Base-by-base conservation (phyloP, 2,888 invertebrate genomes). In the Thecophora atra region DNA sequence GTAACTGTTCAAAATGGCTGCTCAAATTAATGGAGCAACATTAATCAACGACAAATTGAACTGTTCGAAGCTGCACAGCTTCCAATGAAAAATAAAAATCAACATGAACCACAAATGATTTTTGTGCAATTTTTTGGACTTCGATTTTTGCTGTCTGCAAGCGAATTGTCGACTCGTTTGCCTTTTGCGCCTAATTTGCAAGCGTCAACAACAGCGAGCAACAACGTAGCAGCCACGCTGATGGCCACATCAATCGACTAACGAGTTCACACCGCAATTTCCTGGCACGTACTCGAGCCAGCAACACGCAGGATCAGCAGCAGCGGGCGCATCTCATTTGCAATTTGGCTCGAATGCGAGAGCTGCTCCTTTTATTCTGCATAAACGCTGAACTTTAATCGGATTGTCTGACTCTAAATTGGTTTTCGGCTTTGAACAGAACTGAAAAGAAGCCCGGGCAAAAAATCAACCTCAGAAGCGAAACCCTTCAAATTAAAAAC, bases 241-340 rank as follows among this genome's bases (percentile, higher is more conserved):
- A 28, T 28, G 26, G 24, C 5, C 58, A 15, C 28, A 60, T n/a
- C 21, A 26, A 52, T 51, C 37, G 52, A 51, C 70, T 78, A 78
- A 77, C 78, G 76, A 78, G 76, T 78, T 77, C 77, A 77, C 77
- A 78, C 78, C 78, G 75, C 78, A 78, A 77, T 77, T 77, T 78
- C 78, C 78, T 78, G 78, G 76, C 78, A 78, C 78, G 78, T 78
- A 78, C 78, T 19, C 3, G 28, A 26, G 3, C 15, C 26, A 17
- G 19, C 56, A 19, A 58, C 44, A 68, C 56, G 56, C 54, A 56
- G 54, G 54, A 47, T 4, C 26, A 7, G 1, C 37, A 24, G 56
- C 17, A 21, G 58, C 21, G 15, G 28, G 24, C 19, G 24, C 26
- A 30, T 24, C 51, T 52, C 52, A 51, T 52, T 52, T 28, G 19